Evolutionary conservation across 2,888 invertebrate species (phyloP).

Genomic region (Girardia tigrina): DNA sequence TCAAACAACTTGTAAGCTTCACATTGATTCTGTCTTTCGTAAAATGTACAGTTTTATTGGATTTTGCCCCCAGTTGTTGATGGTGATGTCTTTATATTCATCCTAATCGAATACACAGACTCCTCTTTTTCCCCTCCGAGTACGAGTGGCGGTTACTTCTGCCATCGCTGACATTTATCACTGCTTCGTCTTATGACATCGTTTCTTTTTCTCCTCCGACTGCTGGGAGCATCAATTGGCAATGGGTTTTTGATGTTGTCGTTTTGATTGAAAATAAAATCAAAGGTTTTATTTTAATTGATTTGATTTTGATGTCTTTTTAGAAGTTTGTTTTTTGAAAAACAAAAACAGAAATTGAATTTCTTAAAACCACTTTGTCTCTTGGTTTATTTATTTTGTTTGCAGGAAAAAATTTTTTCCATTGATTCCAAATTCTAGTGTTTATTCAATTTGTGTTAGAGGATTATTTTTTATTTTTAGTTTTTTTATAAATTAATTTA

Average conservation of each 20-base stretch:
- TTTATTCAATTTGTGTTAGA: no score
- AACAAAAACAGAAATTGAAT: no score
- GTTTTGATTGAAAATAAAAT: neutral
- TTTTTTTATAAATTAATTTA: no score
- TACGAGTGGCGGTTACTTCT: conserved; percentile 13
- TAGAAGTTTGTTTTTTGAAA: neutral
- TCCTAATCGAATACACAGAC: conserved; percentile 18
- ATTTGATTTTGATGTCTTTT: neutral
- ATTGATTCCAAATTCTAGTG: no score
- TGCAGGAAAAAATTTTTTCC: no score
- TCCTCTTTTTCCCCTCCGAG: neutral
- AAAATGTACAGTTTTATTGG: neutral
- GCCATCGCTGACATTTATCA: neutral
- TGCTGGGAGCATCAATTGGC: conserved; percentile 9
- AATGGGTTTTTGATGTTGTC: neutral
- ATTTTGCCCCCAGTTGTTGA: neutral
- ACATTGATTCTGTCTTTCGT: neutral
- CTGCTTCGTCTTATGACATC: conserved; percentile 9
- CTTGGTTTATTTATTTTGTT: no score
- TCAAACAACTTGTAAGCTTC: conserved; percentile 17
- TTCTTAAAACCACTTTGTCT: no score
- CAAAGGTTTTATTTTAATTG: neutral
- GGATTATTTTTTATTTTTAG: no score
- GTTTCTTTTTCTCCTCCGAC: neutral
- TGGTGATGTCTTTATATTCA: conserved; percentile 17